phyloP scores from a whole-genome alignment of 2,888 invertebrate species.

The Artemia sinica region DNA sequence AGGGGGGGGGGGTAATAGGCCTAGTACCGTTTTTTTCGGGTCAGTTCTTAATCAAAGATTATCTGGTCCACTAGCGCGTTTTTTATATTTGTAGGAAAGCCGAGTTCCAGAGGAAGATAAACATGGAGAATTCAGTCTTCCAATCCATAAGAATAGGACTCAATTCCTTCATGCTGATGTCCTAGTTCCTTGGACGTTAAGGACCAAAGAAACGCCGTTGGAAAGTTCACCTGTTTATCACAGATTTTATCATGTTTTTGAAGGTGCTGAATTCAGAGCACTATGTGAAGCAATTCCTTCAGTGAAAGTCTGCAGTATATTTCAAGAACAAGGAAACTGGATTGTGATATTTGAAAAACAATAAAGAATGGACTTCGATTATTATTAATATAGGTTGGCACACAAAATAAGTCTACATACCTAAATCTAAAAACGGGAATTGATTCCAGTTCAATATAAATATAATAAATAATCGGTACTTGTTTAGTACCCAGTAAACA shows the following conservation, averaged over 20 bases:
- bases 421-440: too few relatives aligned
- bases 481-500: too few relatives aligned
- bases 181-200: slow-evolving; percentile 85
- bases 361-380: too few relatives aligned
- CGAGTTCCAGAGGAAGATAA: not conserved
- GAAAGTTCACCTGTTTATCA: slow-evolving; percentile 2
- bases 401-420: too few relatives aligned
- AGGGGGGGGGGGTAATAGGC: too few relatives aligned
- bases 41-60: too few relatives aligned
- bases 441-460: too few relatives aligned
- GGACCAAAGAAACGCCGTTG: slow-evolving; percentile 28
- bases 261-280: not conserved
- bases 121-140: slow-evolving; percentile 34
- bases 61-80: too few relatives aligned
- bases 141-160: slow-evolving; percentile 76
- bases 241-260: slow-evolving; percentile 11
- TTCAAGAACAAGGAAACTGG: slow-evolving; percentile 9
- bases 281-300: not conserved
- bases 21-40: too few relatives aligned
- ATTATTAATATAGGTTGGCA: too few relatives aligned
- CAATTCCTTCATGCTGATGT: slow-evolving; percentile 76
- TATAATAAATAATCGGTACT: too few relatives aligned
- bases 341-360: not conserved
- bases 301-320: not conserved
- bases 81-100: too few relatives aligned